A percentile compares a stretch with the other conserved stretches of the same genome.
Conservation (phyloP, 2,888 invertebrate species). For the Papilio gigon region DNA sequence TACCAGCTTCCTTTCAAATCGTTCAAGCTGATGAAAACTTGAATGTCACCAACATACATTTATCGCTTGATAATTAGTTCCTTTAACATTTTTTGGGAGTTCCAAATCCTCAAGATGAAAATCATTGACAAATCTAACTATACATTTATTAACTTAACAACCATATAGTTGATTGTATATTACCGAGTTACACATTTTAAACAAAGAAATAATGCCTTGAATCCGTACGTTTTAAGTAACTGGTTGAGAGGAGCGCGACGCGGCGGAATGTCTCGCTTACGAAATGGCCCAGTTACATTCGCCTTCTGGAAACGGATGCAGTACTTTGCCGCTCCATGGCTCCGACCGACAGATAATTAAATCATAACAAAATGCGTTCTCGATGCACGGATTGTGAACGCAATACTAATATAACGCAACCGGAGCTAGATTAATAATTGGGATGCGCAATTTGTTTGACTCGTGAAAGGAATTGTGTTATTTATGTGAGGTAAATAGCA, state of each 20-base stretch:
- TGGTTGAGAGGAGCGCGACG: slow-evolving; percentile 31
- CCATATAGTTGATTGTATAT: neutral
- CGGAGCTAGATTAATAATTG: slow-evolving; percentile 54
- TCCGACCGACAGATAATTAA: slow-evolving; percentile 55
- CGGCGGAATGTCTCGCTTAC: slow-evolving; percentile 50
- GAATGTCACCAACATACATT: no score
- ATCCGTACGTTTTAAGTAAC: slow-evolving; percentile 23
- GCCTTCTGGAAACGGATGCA: slow-evolving; percentile 69
- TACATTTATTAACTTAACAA: neutral
- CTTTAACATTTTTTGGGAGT: no score
- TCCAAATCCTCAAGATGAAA: no score
- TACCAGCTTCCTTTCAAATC: neutral
- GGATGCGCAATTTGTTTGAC: slow-evolving; percentile 30
- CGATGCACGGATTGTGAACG: slow-evolving; percentile 51
- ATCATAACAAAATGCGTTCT: slow-evolving; percentile 51
- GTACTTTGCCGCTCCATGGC: slow-evolving; percentile 52
- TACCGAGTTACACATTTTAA: slow-evolving; percentile 1
- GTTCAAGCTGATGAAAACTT: no score
- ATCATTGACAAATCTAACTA: neutral
- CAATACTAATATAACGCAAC: slow-evolving; percentile 53
- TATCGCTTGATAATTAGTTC: no score
- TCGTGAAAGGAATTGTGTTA: slow-evolving; percentile 19
- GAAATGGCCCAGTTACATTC: slow-evolving; percentile 46
- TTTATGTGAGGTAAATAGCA: neutral
- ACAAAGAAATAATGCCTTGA: slow-evolving; percentile 20